These are phyloP conservation scores for Drosophila nigrodunni DNA, from an alignment of 1,140 invertebrate genomes.

Conservation along the genomic window DNA sequence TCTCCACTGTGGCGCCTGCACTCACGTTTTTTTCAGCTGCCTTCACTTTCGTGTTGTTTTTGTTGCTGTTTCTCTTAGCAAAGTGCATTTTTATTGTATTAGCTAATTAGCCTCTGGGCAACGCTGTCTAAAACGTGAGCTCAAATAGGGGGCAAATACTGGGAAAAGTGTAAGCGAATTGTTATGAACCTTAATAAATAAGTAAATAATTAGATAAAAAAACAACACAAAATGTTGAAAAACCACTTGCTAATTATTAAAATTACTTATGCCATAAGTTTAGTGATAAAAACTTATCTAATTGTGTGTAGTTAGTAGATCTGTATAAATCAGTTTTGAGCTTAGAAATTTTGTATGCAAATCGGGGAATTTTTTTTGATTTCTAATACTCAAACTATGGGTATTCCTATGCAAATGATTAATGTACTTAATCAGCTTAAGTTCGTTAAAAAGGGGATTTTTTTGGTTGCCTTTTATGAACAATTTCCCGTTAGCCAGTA, in stretches of 20 bases:
- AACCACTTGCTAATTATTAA: conserved; percentile 41
- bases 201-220: neutral
- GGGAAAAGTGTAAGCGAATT: neutral
- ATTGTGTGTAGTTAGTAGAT: conserved; percentile 40
- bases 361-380: neutral
- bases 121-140: conserved; percentile 32
- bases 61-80: conserved; percentile 34
- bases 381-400: neutral
- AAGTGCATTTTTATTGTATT: conserved; percentile 36
- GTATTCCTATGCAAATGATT: neutral
- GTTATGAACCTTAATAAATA: conserved; percentile 21
- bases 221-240: neutral
- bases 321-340: neutral
- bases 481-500: neutral
- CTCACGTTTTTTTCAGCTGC: conserved; percentile 40
- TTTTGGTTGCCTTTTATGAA: neutral
- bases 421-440: neutral
- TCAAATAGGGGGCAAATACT: conserved; percentile 19
- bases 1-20: conserved; percentile 59
- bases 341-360: conserved; percentile 1
- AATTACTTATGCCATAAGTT: conserved; percentile 29
- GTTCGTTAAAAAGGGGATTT: neutral
- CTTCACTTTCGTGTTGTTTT: conserved; percentile 15
- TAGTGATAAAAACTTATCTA: conserved; percentile 18
- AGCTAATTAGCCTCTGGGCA: conserved; percentile 53